These are phyloP conservation scores for Muscicapa adusta DNA, from an alignment of 2,113 vertebrate genomes.

Conservation along the genomic window DNA sequence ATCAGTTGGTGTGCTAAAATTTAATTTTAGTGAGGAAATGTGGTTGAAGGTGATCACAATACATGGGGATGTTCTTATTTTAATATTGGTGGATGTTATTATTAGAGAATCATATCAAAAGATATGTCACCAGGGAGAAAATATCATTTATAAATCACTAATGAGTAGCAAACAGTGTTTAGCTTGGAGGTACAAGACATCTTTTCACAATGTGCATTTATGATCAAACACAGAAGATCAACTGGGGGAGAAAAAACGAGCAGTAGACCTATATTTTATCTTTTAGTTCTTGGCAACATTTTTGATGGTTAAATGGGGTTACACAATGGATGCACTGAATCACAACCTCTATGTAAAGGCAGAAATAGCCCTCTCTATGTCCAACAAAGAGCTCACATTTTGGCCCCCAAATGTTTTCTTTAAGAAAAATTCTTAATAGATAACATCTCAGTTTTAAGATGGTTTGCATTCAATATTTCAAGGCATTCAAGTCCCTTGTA, in stretches of 20 bases:
- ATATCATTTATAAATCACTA: constrained; percentile 99
- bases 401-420: not conserved
- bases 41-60: constrained; percentile 88
- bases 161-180: constrained; percentile 96
- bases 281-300: constrained; percentile 61
- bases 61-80: constrained; percentile 89
- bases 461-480: not conserved
- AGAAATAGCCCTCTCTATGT: not conserved
- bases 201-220: constrained; percentile 82
- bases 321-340: not conserved
- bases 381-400: not conserved
- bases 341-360: constrained; percentile 1
- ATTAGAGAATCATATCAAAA: constrained; percentile 97
- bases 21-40: constrained; percentile 84
- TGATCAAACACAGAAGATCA: constrained; percentile 81
- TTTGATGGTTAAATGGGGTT: constrained; percentile 57
- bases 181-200: constrained; percentile 88
- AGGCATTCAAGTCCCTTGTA: not conserved
- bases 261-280: constrained; percentile 69
- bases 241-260: constrained; percentile 51
- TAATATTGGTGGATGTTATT: constrained; percentile 97
- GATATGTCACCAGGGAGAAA: constrained; percentile 99
- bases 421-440: not conserved
- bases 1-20: constrained; percentile 84
- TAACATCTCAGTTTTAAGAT: not conserved